phyloP scores from a whole-genome alignment of 2,888 invertebrate species.

The Luffia ferchaultella region DNA sequence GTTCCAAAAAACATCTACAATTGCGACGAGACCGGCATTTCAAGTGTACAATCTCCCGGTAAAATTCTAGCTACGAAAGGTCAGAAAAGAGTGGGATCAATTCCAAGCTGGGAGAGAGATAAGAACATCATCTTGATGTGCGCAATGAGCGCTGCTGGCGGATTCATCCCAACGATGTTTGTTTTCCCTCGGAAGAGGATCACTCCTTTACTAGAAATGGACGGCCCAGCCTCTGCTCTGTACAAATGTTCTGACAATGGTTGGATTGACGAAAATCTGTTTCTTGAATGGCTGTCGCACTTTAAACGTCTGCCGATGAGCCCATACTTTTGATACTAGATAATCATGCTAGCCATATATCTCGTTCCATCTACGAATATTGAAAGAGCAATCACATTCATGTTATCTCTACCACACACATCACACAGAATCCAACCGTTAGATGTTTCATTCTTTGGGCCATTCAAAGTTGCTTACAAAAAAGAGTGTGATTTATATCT shows the following conservation, averaged over 20 bases:
- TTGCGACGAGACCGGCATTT: constrained; percentile 38
- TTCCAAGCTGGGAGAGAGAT: constrained; percentile 36
- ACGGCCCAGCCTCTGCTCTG: constrained; percentile 12
- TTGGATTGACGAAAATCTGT: constrained; percentile 21
- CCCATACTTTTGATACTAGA: constrained; percentile 17
- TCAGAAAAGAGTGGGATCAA: constrained; percentile 33
- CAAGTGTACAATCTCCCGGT: constrained; percentile 31
- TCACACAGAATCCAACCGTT: constrained; percentile 22
- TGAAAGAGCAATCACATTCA: constrained; percentile 17
- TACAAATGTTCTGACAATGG: constrained; percentile 18
- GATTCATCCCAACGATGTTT: constrained; percentile 43
- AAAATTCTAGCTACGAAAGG: constrained; percentile 35
- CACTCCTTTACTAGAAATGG: constrained; percentile 26
- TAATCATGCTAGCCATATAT: constrained; percentile 17
- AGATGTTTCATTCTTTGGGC: constrained; percentile 17
- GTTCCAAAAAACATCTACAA: constrained; percentile 28
- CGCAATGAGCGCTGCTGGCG: constrained; percentile 33
- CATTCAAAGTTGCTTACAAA: constrained; percentile 17
- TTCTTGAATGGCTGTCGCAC: constrained; percentile 17
- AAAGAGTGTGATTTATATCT: constrained; percentile 19
- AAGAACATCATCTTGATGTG: constrained; percentile 34
- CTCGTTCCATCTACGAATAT: constrained; percentile 14
- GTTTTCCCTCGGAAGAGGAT: constrained; percentile 39
- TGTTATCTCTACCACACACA: constrained; percentile 19
- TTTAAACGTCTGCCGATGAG: constrained; percentile 18